Conservation (phyloP, 2,888 invertebrate genomes). For the Rapana venosa region DNA sequence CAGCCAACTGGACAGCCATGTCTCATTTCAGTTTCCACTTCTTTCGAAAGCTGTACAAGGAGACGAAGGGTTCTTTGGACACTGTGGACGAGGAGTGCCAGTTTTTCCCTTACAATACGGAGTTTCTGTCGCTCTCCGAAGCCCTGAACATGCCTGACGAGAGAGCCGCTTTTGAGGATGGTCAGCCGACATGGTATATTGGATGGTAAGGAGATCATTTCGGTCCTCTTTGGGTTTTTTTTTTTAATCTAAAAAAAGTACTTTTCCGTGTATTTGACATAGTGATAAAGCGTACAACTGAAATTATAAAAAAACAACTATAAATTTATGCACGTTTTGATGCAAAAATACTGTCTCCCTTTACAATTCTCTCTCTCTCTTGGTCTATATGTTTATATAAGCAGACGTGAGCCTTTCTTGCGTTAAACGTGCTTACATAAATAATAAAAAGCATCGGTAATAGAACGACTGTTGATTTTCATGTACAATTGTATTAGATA, state of each 20-base stretch:
- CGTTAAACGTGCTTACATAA: no score
- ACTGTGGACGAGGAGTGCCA: slow-evolving; percentile 84
- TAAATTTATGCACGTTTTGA: no score
- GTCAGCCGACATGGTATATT: slow-evolving; percentile 85
- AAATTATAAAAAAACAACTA: not conserved
- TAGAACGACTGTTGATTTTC: no score
- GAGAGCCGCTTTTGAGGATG: slow-evolving; percentile 84
- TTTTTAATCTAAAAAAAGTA: not conserved
- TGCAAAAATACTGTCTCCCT: no score
- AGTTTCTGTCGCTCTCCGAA: slow-evolving; percentile 87
- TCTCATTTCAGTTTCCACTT: slow-evolving; percentile 88
- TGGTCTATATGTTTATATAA: no score
- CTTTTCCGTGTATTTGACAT: not conserved
- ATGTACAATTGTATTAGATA: not conserved
- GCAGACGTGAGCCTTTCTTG: no score
- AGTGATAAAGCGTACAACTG: not conserved
- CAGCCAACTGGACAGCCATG: slow-evolving; percentile 88
- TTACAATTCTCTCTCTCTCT: no score
- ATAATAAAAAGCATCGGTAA: no score
- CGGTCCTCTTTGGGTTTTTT: not conserved
- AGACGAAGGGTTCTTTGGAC: slow-evolving; percentile 77
- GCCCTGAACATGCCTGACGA: slow-evolving; percentile 88
- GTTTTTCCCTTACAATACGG: slow-evolving; percentile 95
- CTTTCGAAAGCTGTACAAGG: slow-evolving; percentile 85
- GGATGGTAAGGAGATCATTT: slow-evolving; percentile 82